Percentiles rank a stretch among this genome's conserved stretches.
Conservation (phyloP, 2,888 invertebrate species). For the Microctonus hyperodae region DNA sequence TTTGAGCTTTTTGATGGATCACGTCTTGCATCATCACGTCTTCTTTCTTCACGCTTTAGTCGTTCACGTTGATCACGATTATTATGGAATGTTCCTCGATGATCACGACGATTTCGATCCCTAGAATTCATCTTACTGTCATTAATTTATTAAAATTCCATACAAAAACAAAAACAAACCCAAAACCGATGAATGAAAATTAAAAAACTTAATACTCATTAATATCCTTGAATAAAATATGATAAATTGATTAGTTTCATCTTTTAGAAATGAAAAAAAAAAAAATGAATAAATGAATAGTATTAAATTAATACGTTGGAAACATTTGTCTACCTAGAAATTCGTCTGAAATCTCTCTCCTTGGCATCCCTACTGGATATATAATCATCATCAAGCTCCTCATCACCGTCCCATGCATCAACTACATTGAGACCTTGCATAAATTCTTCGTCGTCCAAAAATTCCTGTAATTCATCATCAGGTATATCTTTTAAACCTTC, state of each 20-base stretch:
- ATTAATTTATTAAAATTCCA: neutral
- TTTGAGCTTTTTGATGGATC: slow-evolving; percentile 59
- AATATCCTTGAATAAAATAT: neutral
- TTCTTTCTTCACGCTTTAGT: slow-evolving; percentile 49
- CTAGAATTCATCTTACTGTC: neutral
- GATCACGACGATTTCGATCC: slow-evolving; percentile 22
- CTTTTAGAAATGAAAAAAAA: slow-evolving; percentile 4
- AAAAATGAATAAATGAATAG: neutral
- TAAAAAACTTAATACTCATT: neutral
- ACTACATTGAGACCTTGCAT: slow-evolving; percentile 57
- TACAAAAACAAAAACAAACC: no score
- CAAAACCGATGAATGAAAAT: neutral
- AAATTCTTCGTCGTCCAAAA: slow-evolving; percentile 57
- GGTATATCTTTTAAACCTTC: slow-evolving; percentile 54
- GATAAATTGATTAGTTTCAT: slow-evolving; percentile 4
- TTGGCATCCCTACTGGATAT: slow-evolving; percentile 16
- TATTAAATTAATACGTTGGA: neutral
- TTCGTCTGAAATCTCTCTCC: slow-evolving; percentile 27
- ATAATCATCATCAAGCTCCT: slow-evolving; percentile 37
- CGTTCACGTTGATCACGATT: slow-evolving; percentile 44
- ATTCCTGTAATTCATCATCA: slow-evolving; percentile 56
- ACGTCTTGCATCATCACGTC: slow-evolving; percentile 51
- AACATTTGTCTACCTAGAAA: slow-evolving; percentile 35
- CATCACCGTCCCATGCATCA: slow-evolving; percentile 59
- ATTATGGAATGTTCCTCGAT: slow-evolving; percentile 35